Percentiles rank a stretch among this genome's conserved stretches.
Evolutionary conservation across 2,888 invertebrate species (phyloP).

Genomic region (Plebejus melissa): DNA sequence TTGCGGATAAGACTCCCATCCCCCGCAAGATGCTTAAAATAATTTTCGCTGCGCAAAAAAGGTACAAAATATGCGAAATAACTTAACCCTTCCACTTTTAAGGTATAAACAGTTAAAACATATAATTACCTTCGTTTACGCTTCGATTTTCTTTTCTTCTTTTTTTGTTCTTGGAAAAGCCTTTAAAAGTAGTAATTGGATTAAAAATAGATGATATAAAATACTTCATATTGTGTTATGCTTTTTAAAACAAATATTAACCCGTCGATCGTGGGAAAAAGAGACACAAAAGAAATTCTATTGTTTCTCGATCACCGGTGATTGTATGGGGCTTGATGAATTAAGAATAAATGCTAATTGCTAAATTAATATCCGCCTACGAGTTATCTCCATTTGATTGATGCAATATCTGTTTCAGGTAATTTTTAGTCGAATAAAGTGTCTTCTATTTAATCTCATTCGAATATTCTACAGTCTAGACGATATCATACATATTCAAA

Average conservation of each 20-base stretch:
- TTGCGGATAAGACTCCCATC: no score
- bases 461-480: not conserved
- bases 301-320: no score
- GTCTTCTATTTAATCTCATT: no score
- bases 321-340: no score
- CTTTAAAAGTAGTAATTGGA: not conserved
- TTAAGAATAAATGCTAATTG: not conserved
- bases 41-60: no score
- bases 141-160: slow-evolving; percentile 38
- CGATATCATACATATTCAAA: not conserved
- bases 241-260: slow-evolving; percentile 29
- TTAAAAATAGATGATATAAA: not conserved
- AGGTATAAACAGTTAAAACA: not conserved
- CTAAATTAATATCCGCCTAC: not conserved
- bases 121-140: slow-evolving; percentile 38
- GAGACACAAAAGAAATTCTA: no score
- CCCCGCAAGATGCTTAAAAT: no score
- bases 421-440: no score
- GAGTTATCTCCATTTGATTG: slow-evolving; percentile 35
- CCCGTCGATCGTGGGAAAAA: no score
- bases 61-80: no score
- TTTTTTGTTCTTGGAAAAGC: slow-evolving; percentile 17
- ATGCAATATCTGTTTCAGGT: no score
- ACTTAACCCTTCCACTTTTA: no score
- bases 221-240: not conserved